Base-by-base conservation (phyloP, 2,113 vertebrate species). In the Calonectris borealis region DNA sequence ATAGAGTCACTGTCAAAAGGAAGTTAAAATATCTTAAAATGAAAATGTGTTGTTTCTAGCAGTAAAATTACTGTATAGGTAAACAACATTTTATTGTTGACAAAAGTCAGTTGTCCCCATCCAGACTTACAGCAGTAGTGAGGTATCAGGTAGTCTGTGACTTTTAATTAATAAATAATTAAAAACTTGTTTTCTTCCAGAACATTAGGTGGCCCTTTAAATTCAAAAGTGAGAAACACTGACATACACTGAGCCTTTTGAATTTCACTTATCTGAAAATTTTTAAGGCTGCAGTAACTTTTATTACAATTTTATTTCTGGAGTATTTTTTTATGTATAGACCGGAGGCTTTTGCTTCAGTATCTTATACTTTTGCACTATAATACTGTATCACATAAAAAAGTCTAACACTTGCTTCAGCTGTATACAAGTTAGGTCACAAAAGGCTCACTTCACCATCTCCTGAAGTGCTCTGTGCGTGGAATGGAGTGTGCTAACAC, bases 401-500 rank as follows among this genome's bases (percentile, higher is more conserved):
- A 61, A 61, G 22, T 51, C 70, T 93, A 69, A 90, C 61, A 6
- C 32, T 31, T 88, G 86, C 64, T 72, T 95, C 42, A 65, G 77
- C 82, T 87, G 46, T 32, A 8, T 57, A 13, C 34, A 69, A n/a
- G 55, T 57, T 38, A 58, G 46, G 60, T 42, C 64, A 81, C 83
- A 55, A 22, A 48, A 57, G 40, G 8, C 61, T 94, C 5, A 1
- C 72, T 84, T 68, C 24, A 1, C 34, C 21, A 6, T 54, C 21
- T 62, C n/a, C 44, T 90, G 3, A 29, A 65, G 77, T 65, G 48
- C 44, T 52, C 8, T 11, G 83, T 83, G 65, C 62, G 48, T 76
- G 90, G 87, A 36, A 25, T 81, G 91, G 72, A 64, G 89, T 66
- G 83, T 77, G 81, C 73, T 94, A 52, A 94, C 89, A 60, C 73